These are phyloP conservation scores for Forbesichthys papilliferus DNA, from an alignment of 2,113 vertebrate genomes.

Conservation along the genomic window DNA sequence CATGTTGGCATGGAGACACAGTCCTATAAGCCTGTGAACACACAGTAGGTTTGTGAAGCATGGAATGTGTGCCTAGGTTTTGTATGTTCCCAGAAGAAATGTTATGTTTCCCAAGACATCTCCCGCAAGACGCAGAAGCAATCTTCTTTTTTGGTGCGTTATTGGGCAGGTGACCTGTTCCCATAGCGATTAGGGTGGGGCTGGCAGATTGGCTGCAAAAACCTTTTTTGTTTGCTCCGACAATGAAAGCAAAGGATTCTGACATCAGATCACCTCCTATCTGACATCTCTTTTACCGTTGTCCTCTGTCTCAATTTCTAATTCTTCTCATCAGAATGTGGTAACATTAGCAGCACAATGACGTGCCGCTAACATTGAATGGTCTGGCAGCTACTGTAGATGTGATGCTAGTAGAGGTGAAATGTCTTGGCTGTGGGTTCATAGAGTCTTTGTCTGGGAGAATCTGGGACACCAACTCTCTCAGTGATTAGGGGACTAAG, in stretches of 20 bases:
- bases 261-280: conserved; percentile 48
- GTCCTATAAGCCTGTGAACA: conserved; percentile 23
- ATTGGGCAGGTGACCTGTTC: conserved; percentile 42
- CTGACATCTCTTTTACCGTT: conserved; percentile 30
- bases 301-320: conserved; percentile 21
- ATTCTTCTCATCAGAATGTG: conserved; percentile 4
- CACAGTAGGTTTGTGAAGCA: not conserved
- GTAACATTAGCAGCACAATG: conserved; percentile 28
- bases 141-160: conserved; percentile 9
- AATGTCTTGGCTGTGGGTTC: conserved; percentile 26
- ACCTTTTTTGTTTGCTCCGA: conserved; percentile 53
- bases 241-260: conserved; percentile 40
- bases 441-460: conserved; percentile 13
- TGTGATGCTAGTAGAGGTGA: conserved; percentile 33
- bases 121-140: not conserved
- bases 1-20: conserved; percentile 25
- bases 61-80: conserved; percentile 10
- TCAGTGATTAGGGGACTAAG: not conserved
- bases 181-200: conserved; percentile 13
- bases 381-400: not conserved
- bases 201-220: conserved; percentile 26
- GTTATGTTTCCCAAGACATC: not conserved
- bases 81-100: not conserved
- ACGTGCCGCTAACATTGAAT: not conserved
- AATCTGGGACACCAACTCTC: not conserved